Percentiles rank a stretch among this genome's conserved stretches.
Evolutionary conservation across 2,113 vertebrate species (phyloP).

Genomic region (Pomatostomus ruficeps): DNA sequence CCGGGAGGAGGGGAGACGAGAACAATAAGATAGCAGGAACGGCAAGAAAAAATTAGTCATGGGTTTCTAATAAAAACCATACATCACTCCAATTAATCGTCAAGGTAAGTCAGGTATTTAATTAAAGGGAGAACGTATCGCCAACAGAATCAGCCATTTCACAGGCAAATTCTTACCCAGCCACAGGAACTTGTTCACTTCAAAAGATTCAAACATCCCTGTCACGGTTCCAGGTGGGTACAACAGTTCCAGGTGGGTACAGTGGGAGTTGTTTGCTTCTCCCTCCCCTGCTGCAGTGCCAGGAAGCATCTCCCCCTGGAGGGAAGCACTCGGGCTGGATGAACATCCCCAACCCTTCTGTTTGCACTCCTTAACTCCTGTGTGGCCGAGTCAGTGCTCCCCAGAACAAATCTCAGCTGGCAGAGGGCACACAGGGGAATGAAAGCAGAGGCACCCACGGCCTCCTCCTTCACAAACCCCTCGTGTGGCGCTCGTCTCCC

Average conservation of each 20-base stretch:
- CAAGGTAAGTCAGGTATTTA: conserved; percentile 22
- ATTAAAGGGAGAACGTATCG: conserved; percentile 19
- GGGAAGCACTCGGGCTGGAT: background rate
- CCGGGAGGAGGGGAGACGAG: background rate
- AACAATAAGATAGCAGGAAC: conserved; percentile 32
- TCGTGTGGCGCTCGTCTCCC: background rate
- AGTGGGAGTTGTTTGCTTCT: background rate
- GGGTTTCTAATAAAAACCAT: conserved; percentile 42
- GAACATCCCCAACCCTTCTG: background rate
- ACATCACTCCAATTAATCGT: conserved; percentile 26
- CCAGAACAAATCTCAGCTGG: background rate
- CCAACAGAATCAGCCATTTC: background rate
- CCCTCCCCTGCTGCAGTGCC: background rate
- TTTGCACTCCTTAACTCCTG: background rate
- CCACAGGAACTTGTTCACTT: background rate
- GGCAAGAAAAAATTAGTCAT: conserved; percentile 54
- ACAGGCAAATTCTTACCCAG: background rate
- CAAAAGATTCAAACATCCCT: background rate
- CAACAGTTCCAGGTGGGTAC: background rate
- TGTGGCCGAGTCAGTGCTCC: background rate
- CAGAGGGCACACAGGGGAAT: background rate
- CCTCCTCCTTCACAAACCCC: background rate
- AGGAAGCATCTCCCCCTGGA: background rate
- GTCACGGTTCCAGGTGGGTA: background rate
- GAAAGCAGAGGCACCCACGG: background rate